Base-by-base conservation (phyloP, 2,888 invertebrate species). In the Acrobasis repandana region DNA sequence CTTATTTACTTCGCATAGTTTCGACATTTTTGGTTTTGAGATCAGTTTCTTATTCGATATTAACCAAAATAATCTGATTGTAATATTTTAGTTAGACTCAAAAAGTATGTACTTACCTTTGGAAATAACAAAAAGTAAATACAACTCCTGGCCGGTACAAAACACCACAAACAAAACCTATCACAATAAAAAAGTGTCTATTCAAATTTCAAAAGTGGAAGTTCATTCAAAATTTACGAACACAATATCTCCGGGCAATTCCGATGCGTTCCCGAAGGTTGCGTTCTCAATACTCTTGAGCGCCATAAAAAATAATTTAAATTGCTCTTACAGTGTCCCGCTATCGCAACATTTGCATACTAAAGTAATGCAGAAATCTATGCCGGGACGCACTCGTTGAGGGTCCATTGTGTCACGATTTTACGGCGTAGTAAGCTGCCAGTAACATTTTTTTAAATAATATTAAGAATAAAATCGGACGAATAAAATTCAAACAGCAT, bases 241-340 rank as follows among this genome's bases (percentile, higher is more conserved):
- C 73, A 74, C 76, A 74, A 80, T 76, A 77, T 77, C 77, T 74
- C 67, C 74, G 80, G 80, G 85, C 84, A 83, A 85, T 83, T 77
- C 77, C 79, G 77, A 73, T 74, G 77, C 72, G 68, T 49, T 58
- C 58, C 58, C 58, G 36, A 36, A 49, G 48, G 79, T 71, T 73
- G 76, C 81, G 86, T 84, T 83, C 88, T 87, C 92, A 91, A 93
- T 92, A 90, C 93, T 82, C 93, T 76, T 73, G 90, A 88, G 92
- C 86, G 86, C 85, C 88, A 92, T 93, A 93, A 93, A 93, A 93
- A 93, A 92, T 93, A 93, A 93, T 93, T 93, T 90, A 92, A 93
- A 93, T 93, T 89, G 92, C 90, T 90, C 90, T 88, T 88, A 88
- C 86, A 86, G 83, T 89, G 86, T 84, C 86, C 85, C 85, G 89